Evolutionary conservation across 2,113 vertebrate genomes (phyloP).

Genomic region (Pterophyllum scalare): DNA sequence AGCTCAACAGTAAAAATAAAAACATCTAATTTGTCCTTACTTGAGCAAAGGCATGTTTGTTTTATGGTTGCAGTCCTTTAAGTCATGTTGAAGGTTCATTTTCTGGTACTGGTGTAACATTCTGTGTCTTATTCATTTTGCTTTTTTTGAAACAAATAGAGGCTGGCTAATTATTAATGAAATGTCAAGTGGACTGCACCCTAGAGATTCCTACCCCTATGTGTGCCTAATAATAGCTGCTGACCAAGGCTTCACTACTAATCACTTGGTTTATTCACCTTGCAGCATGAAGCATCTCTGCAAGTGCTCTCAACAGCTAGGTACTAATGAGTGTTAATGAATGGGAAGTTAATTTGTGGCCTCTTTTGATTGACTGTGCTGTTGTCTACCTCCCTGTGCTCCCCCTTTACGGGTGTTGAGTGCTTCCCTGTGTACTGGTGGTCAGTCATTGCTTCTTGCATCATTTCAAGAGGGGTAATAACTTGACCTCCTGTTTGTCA

Average conservation of each 20-base stretch:
- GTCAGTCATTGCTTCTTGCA: conserved; percentile 33
- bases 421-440: conserved; percentile 24
- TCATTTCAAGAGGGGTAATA: conserved; percentile 46
- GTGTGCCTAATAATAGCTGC: conserved; percentile 21
- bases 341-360: conserved; percentile 59
- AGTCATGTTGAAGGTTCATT: background rate
- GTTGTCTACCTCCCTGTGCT: conserved; percentile 32
- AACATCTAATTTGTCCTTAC: no score
- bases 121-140: background rate
- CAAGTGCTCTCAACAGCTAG: conserved; percentile 48
- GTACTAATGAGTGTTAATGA: conserved; percentile 74
- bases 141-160: background rate
- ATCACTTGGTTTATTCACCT: conserved; percentile 63
- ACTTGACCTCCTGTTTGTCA: conserved; percentile 58
- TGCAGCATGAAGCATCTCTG: conserved; percentile 41
- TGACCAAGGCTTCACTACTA: conserved; percentile 43
- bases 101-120: background rate
- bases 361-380: conserved; percentile 50
- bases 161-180: conserved; percentile 37
- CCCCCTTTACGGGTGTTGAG: conserved; percentile 16
- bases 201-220: conserved; percentile 18
- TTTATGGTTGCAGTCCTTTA: background rate
- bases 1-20: background rate
- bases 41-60: background rate
- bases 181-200: conserved; percentile 25